Evolutionary conservation across 2,888 invertebrate genomes (phyloP).

Genomic region (Stramonita haemastoma): DNA sequence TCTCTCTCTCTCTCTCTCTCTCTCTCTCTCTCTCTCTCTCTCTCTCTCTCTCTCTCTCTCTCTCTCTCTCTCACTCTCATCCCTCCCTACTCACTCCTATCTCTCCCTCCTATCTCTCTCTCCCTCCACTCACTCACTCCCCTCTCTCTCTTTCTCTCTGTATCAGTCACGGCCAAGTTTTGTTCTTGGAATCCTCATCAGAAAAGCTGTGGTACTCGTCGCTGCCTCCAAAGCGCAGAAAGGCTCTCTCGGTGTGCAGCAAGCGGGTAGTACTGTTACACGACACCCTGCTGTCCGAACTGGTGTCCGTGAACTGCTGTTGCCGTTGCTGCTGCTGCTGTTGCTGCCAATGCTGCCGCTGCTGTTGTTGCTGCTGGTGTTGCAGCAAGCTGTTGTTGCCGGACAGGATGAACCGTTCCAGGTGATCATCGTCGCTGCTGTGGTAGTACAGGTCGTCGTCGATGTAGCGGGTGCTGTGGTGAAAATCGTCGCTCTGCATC

Average conservation of each 20-base stretch:
- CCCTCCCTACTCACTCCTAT: too few species aligned
- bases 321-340: not conserved
- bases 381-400: not conserved
- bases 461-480: not conserved
- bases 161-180: constrained; percentile 14
- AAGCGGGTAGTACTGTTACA: not conserved
- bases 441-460: constrained; percentile 30
- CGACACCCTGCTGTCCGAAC: not conserved
- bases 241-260: not conserved
- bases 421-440: constrained; percentile 20
- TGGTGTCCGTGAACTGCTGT: not conserved
- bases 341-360: not conserved
- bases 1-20: too few species aligned
- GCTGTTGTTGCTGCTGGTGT: not conserved
- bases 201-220: constrained; percentile 17
- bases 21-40: too few species aligned
- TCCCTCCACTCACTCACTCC: not conserved
- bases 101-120: not conserved
- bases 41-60: too few species aligned
- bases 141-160: not conserved
- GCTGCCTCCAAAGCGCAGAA: not conserved
- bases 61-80: too few species aligned
- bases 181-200: constrained; percentile 12
- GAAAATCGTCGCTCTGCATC: not conserved
- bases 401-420: not conserved